Base-by-base conservation (phyloP, 2,797 vertebrate genomes). In the Phoebastria nigripes region DNA sequence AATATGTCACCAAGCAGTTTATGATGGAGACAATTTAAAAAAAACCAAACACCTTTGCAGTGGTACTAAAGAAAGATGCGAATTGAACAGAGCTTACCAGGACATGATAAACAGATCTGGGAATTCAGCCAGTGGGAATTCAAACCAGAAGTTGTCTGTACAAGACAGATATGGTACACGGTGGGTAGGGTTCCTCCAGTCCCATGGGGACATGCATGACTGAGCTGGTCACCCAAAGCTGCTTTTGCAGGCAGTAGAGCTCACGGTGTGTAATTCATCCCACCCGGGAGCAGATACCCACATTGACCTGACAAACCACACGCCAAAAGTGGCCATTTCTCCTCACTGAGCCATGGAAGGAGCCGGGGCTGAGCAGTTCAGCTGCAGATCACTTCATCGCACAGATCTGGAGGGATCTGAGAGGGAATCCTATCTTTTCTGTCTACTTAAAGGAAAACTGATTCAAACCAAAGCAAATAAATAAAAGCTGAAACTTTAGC, bases 131-230 rank as follows among this genome's bases (percentile, higher is more conserved):
- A 2, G 15, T n/a, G 56, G 25, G 37, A 54, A 63, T 72, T 72
- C 54, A 80, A 69, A 63, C 5, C 49, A 85, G 37, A 61, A 65
- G 26, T 2, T 54, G 8, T 49, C 39, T 39, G 55, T 71, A 49
- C 26, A 44, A 47, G 31, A 4, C 19, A 61, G 22, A 12, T n/a
- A 33, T 13, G 18, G 24, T 49, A 58, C 42, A 8, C 0, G 2
- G 11, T 31, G 63, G 18, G 21, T 17, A 26, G 28, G 41, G 55
- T 31, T 83, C 63, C 73, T 70, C 13, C 55, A 61, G 63, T 37
- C 46, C 55, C n/a, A 41, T 6, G 17, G 59, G 54, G 21, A 47
- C 0, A 0, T 24, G 16, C 25, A n/a, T 2, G 0, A 49, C 63
- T 70, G 42, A 65, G 19, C 28, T 83, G 41, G 16, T 44, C 59